Evolutionary conservation across 2,113 vertebrate species (phyloP).

Genomic region (Scortum barcoo): DNA sequence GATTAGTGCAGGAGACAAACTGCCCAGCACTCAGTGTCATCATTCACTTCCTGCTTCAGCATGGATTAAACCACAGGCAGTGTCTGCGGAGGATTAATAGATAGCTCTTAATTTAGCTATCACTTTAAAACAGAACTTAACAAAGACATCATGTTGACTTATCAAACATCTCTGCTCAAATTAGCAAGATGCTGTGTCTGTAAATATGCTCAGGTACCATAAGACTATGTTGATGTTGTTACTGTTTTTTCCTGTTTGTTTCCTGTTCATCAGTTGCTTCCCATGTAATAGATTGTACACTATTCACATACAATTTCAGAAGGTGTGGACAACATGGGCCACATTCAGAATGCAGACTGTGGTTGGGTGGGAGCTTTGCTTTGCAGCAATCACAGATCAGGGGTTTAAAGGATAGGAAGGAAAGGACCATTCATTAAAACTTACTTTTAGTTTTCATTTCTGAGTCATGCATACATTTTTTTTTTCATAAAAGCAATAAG

Average conservation of each 20-base stretch:
- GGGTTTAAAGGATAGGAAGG: too few species aligned
- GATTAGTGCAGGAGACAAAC: constrained; percentile 54
- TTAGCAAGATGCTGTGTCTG: not conserved
- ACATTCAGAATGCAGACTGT: not conserved
- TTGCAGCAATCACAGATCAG: not conserved
- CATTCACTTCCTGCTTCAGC: constrained; percentile 47
- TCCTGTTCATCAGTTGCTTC: not conserved
- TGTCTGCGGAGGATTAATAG: constrained; percentile 31
- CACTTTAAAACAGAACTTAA: constrained; percentile 18
- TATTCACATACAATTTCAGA: not conserved
- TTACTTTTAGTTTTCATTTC: not conserved
- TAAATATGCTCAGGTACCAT: not conserved
- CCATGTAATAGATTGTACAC: not conserved
- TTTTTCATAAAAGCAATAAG: too few species aligned
- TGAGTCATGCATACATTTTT: too few species aligned
- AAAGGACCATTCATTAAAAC: too few species aligned
- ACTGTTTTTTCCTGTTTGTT: not conserved
- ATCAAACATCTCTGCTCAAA: not conserved
- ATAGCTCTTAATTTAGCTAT: constrained; percentile 12
- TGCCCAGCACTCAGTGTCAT: constrained; percentile 40
- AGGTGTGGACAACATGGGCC: not conserved
- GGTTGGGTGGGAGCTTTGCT: not conserved
- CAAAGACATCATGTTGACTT: constrained; percentile 9
- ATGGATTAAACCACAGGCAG: constrained; percentile 27
- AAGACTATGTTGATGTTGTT: not conserved